A percentile compares a stretch with the other conserved stretches of the same genome.
Evolutionary conservation across 2,113 vertebrate species (phyloP).

Genomic region (Pongo abelii): DNA sequence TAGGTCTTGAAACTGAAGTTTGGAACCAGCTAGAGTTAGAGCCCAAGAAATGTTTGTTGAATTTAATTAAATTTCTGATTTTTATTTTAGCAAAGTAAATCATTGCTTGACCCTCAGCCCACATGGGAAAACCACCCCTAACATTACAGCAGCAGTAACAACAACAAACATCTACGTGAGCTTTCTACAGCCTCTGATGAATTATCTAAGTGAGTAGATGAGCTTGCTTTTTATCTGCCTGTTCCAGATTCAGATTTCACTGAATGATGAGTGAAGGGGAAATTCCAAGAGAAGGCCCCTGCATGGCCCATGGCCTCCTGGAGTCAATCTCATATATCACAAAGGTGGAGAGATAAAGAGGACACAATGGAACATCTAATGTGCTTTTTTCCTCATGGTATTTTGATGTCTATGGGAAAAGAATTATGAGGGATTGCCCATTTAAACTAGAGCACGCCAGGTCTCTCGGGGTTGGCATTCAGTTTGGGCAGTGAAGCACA

Average conservation of each 20-base stretch:
- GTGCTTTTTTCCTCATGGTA: background rate
- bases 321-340: background rate
- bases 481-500: background rate
- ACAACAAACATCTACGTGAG: background rate
- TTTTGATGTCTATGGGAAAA: background rate
- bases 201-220: background rate
- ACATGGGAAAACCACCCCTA: background rate
- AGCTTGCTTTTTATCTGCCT: background rate
- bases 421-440: background rate
- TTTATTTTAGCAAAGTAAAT: conserved; percentile 12
- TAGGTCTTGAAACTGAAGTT: background rate
- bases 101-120: background rate
- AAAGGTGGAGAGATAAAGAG: background rate
- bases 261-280: background rate
- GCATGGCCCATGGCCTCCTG: background rate
- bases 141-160: background rate
- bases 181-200: background rate
- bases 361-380: background rate
- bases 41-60: background rate
- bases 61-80: background rate
- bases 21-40: background rate
- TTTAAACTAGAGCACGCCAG: background rate
- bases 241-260: background rate
- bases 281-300: conserved; percentile 26
- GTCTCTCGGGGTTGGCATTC: background rate